These are phyloP conservation scores for Pyralis farinalis DNA, from an alignment of 2,888 invertebrate genomes.

Conservation along the genomic window DNA sequence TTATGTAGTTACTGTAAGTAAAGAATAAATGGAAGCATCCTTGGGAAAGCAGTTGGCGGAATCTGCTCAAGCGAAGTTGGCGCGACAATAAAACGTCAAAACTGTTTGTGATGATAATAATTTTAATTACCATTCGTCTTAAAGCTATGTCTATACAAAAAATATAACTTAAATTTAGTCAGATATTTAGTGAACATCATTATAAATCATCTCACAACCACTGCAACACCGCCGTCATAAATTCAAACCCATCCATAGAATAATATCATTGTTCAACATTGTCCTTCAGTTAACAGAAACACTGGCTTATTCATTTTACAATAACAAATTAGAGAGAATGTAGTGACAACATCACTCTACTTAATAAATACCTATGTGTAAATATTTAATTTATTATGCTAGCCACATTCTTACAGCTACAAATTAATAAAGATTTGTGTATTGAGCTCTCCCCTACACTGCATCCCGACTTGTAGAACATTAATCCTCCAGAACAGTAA, in stretches of 20 bases:
- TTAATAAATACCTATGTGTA: constrained; percentile 14
- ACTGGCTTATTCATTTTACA: constrained; percentile 37
- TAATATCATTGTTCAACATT: constrained; percentile 60
- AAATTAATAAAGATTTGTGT: constrained; percentile 22
- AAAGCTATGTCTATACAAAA: constrained; percentile 77
- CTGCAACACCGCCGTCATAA: constrained; percentile 71
- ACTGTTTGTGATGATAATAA: constrained; percentile 57
- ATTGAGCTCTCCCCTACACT: constrained; percentile 43
- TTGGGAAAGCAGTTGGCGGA: too few relatives aligned
- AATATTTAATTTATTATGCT: constrained; percentile 18
- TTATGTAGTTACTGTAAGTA: too few relatives aligned
- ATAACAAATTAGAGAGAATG: constrained; percentile 38
- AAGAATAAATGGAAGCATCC: too few relatives aligned
- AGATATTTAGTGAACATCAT: constrained; percentile 78
- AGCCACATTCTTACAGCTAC: constrained; percentile 12
- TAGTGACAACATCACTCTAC: constrained; percentile 21
- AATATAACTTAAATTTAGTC: constrained; percentile 77
- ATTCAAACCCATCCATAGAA: constrained; percentile 63
- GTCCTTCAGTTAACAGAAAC: constrained; percentile 45
- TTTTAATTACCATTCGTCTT: constrained; percentile 73
- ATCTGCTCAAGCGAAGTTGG: too few relatives aligned
- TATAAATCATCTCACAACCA: constrained; percentile 80
- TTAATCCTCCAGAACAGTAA: constrained; percentile 9
- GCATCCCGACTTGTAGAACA: constrained; percentile 9
- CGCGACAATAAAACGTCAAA: constrained; percentile 24